These are phyloP conservation scores for Vireo altiloquus DNA, from an alignment of 2,113 vertebrate species.

Conservation along the genomic window DNA sequence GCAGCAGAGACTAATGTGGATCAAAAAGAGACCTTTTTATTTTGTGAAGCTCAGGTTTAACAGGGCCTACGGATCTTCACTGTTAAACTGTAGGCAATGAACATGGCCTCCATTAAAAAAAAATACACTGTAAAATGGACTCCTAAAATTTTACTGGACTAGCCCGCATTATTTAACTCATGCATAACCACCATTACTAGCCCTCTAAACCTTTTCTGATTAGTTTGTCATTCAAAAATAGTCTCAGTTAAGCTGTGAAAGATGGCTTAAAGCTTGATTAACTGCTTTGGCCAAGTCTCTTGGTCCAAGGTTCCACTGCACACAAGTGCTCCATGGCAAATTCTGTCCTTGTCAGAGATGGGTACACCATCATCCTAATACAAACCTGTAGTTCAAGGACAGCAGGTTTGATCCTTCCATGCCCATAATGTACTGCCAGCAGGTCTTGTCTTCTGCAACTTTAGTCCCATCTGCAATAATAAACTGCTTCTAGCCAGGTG, in stretches of 20 bases:
- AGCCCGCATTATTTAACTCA: background rate
- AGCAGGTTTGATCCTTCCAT: too few relatives aligned
- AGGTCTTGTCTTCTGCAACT: background rate
- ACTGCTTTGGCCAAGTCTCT: background rate
- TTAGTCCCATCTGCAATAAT: too few relatives aligned
- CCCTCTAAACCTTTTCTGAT: background rate
- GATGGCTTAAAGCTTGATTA: background rate
- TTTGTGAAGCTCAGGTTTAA: background rate
- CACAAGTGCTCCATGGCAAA: rapidly evolving
- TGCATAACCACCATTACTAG: background rate
- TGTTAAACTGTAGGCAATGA: background rate
- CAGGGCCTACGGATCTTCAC: background rate
- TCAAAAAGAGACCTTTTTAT: background rate
- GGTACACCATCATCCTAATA: too few relatives aligned
- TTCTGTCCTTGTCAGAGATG: background rate
- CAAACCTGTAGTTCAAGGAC: rapidly evolving
- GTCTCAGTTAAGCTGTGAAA: background rate
- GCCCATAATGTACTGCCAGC: background rate
- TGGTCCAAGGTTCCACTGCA: too few relatives aligned
- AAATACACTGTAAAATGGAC: background rate
- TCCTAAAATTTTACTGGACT: background rate
- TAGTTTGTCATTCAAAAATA: background rate
- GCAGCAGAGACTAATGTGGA: background rate
- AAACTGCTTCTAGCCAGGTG: background rate
- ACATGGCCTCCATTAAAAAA: background rate